Conservation (phyloP, 2,888 invertebrate genomes). For the Salticus scenicus region DNA sequence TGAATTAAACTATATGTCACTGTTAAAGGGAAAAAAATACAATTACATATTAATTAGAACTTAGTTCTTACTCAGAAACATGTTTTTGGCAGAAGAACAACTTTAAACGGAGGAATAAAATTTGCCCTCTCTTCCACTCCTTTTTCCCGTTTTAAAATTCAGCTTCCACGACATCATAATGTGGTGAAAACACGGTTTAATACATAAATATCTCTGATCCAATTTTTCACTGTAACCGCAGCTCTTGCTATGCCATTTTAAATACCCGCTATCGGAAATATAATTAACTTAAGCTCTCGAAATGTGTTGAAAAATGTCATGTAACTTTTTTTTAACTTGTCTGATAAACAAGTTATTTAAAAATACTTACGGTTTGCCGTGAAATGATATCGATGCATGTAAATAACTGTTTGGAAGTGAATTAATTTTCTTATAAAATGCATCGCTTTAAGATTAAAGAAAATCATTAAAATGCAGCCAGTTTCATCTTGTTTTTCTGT, state of each 20-base stretch:
- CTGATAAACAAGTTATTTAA: slow-evolving; percentile 9
- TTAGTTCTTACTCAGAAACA: too few species aligned
- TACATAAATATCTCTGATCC: background rate
- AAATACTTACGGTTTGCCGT: background rate
- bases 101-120: too few species aligned
- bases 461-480: background rate
- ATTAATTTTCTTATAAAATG: slow-evolving; percentile 7
- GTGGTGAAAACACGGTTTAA: background rate
- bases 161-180: too few species aligned
- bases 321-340: background rate
- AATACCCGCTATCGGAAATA: slow-evolving; percentile 3
- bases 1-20: too few species aligned
- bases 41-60: too few species aligned
- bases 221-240: background rate
- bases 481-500: background rate
- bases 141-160: too few species aligned
- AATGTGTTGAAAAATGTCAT: background rate
- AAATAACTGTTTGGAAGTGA: background rate
- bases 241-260: background rate
- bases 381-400: background rate
- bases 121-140: too few species aligned
- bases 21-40: too few species aligned
- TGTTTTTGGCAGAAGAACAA: too few species aligned
- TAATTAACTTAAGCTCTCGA: background rate
- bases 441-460: background rate